A percentile compares a stretch with the other conserved stretches of the same genome.
These are phyloP conservation scores for Naja naja DNA, from an alignment of 2,113 vertebrate species.

Conservation along the genomic window DNA sequence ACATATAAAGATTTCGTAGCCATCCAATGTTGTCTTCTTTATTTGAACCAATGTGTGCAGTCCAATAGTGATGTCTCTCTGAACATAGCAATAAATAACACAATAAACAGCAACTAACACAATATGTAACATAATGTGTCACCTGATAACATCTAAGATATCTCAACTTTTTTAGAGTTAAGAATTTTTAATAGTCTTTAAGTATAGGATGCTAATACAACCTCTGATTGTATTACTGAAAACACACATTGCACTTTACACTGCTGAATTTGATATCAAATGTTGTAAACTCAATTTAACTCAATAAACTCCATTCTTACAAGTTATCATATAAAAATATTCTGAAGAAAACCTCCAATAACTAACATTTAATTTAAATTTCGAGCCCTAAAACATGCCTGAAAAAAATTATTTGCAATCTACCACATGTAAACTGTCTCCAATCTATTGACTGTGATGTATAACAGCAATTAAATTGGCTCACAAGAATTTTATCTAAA, in stretches of 20 bases:
- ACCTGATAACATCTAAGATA: neutral
- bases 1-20: neutral
- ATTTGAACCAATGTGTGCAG: neutral
- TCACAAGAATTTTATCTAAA: neutral
- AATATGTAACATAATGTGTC: neutral
- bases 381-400: neutral
- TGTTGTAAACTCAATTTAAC: neutral
- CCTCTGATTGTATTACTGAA: neutral
- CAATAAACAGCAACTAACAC: neutral
- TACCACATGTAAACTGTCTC: neutral
- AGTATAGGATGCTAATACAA: neutral
- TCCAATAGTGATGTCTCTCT: neutral
- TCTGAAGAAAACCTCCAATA: neutral
- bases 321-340: neutral
- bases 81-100: neutral
- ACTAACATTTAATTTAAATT: neutral
- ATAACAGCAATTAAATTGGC: constrained; percentile 1
- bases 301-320: neutral
- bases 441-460: neutral
- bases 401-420: neutral
- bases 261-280: neutral
- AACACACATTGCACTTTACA: neutral
- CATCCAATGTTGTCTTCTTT: neutral
- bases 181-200: neutral
- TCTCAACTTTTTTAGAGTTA: neutral